Evolutionary conservation across 92 coral and sea anemone genomes (phyloP).

Genomic region (Heteractis magnifica): DNA sequence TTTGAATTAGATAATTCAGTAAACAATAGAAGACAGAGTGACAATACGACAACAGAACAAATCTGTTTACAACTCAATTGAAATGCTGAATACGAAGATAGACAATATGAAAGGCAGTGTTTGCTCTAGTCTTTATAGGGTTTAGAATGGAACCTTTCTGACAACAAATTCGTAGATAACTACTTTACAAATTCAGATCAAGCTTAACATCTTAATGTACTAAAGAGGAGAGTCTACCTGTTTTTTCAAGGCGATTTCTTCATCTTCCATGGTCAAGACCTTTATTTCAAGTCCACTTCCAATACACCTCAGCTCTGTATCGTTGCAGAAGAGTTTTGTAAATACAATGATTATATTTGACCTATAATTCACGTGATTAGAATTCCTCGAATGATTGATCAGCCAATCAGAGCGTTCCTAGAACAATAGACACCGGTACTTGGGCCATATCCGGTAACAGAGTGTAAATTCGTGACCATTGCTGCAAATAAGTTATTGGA

Average conservation of each 20-base stretch:
- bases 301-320: neutral
- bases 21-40: neutral
- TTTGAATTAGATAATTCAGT: neutral
- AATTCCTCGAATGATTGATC: slow-evolving; percentile 41
- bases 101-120: slow-evolving; percentile 16
- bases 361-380: slow-evolving; percentile 63
- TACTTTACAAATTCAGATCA: neutral
- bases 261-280: slow-evolving; percentile 54
- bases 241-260: slow-evolving; percentile 60
- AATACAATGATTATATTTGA: slow-evolving; percentile 28
- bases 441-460: slow-evolving; percentile 24
- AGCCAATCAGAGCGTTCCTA: slow-evolving; percentile 48
- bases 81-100: neutral
- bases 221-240: slow-evolving; percentile 32
- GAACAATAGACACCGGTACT: slow-evolving; percentile 46
- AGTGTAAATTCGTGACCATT: neutral
- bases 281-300: neutral
- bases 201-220: slow-evolving; percentile 4
- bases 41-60: neutral
- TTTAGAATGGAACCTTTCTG: neutral
- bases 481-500: no score
- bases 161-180: neutral
- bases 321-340: slow-evolving; percentile 23
- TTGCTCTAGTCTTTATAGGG: slow-evolving; percentile 9
- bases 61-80: slow-evolving; percentile 24